Evolutionary conservation across 2,888 invertebrate genomes (phyloP).

Genomic region (Plagodis pulveraria): DNA sequence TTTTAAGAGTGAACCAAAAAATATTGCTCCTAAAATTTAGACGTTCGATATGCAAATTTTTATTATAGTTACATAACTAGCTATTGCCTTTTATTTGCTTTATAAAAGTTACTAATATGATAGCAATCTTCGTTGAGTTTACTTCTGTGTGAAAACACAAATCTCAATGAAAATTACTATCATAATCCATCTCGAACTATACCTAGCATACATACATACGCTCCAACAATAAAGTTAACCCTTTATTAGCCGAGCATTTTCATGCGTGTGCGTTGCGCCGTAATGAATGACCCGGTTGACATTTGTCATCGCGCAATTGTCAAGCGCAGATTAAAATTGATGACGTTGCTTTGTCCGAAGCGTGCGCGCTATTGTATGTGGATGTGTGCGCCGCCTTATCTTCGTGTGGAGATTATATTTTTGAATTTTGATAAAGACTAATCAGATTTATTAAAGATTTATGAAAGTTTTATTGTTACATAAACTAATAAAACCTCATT

Average conservation of each 20-base stretch:
- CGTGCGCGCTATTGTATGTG: slow-evolving; percentile 64
- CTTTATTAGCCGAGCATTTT: slow-evolving; percentile 77
- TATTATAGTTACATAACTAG: no score
- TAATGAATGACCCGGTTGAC: slow-evolving; percentile 79
- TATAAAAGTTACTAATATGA: no score
- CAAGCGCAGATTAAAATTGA: slow-evolving; percentile 82
- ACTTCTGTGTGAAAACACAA: no score
- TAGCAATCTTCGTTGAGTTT: no score
- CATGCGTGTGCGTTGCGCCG: slow-evolving; percentile 73
- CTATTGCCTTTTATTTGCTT: no score
- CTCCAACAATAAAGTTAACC: slow-evolving; percentile 75
- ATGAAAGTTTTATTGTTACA: not conserved
- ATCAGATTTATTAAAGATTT: slow-evolving; percentile 12
- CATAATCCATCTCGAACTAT: slow-evolving; percentile 58
- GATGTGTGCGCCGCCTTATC: slow-evolving; percentile 61
- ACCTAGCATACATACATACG: slow-evolving; percentile 36
- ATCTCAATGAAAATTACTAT: slow-evolving; percentile 8
- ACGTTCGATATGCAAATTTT: no score
- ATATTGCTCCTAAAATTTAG: no score
- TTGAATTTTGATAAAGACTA: slow-evolving; percentile 50
- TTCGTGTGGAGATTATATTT: slow-evolving; percentile 58
- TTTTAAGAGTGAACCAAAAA: no score
- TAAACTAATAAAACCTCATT: no score
- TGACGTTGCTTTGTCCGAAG: slow-evolving; percentile 78
- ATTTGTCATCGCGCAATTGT: slow-evolving; percentile 85